Evolutionary conservation across 37 sponge, comb jelly and placozoan genomes (phyloP), one percentile per base, ranked within the genome.

Genomic region (Theonella swinhoei): DNA sequence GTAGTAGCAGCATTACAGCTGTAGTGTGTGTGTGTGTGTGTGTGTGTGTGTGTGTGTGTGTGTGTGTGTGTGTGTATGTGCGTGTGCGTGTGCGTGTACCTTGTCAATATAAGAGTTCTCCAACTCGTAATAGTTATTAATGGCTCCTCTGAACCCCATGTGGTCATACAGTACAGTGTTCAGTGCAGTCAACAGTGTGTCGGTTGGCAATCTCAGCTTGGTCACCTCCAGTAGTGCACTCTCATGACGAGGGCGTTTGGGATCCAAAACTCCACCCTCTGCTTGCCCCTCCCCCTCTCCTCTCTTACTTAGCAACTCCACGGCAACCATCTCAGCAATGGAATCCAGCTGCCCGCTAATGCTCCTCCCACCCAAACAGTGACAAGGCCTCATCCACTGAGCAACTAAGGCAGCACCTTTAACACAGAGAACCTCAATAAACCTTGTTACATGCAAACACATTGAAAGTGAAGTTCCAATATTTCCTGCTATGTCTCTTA

Each of bases 391-490:
- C 80, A 79, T 68, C 88, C 88, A 87, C 73, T 80, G 81, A 24
- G 88, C 39, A 37, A 87, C 0, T 40, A 87, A 54, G 1, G 81
- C 35, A 22, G 88, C 76, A 87, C 88, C 88, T 87, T 60, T 17
- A 66, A 78, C 1, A 67, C 20, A 65, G 8, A 28, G 23, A 31
- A 40, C 22, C 47, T 34, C 40, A 17, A 24, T n/a, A 41, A 33
- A 36, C 9, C 37, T 14, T 74, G 40, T 26, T 41, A 28, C 75
- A 34, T 74, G 75, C 75, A 34, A 19, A 37, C 9, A n/a, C 24
- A 40, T 40, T 36, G 25, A 74, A n/a, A 24, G 29, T 11, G 9
- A 74, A 36, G n/a, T 22, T 40, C 29, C 20, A 26, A 22, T 11
- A 64, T 77, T 11, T 58, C 30, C 29, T 20, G 36, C 31, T 8